Base-by-base conservation (phyloP, 1,140 invertebrate species). In the Drosophila ananassae region DNA sequence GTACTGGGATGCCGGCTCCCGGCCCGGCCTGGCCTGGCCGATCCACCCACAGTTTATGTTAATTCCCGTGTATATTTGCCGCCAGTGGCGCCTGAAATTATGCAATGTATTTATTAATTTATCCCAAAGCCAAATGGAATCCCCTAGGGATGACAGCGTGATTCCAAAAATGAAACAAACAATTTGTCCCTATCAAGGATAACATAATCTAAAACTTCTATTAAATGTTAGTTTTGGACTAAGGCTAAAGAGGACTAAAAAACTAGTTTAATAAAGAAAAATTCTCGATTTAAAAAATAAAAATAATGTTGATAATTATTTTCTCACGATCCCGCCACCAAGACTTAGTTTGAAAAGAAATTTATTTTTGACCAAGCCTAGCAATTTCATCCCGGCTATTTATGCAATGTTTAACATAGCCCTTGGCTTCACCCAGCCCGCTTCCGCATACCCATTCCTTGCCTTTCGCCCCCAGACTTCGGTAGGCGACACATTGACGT, bases 51-150 rank as follows among this genome's bases (percentile, higher is more conserved):
- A 85, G 73, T 85, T 85, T 85, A 85, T 87, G 82, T 82, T 87
- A 87, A 87, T 87, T 77, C 69, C 63, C 75, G 59, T 89, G 72
- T 77, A 68, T 87, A 82, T 89, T 89, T 87, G 79, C 59, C 57
- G 78, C 79, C 83, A 78, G 74, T 62, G 78, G 78, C 82, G 62
- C 66, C 62, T 61, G 53, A 85, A 87, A 89, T 87, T 89, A 87
- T 87, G 79, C 83, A 89, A 89, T 87, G 83, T 62, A 67, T 83
- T 87, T 87, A 87, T 87, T 87, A 87, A 87, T 87, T 87, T 87
- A 87, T 77, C 83, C 46, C 63, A 69, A 85, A 76, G 51, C 64
- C 83, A 74, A 87, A 81, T 78, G 61, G 63, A 44, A 60, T 52
- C 24, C 50, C 67, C 44, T 58, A 75, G 77, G 5, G 64, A 72